Evolutionary conservation across 2,797 vertebrate species (phyloP), one percentile per base, ranked within the genome.

Genomic region (Nannoperca obscura): DNA sequence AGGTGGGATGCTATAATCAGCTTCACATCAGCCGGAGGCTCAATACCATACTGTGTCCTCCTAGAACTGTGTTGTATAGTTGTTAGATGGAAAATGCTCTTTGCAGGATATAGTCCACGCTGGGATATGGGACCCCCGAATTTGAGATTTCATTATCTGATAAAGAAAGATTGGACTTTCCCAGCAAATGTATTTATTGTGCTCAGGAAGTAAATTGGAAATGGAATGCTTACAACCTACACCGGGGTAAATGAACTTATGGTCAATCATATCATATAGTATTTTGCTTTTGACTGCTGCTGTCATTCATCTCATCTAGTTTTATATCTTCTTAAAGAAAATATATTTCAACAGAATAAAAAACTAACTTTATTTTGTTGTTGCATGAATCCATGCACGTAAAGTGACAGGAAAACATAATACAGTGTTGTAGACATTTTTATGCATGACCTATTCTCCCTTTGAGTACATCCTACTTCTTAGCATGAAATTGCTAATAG

Each of bases 61-160:
- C 49, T 82, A 54, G 77, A 58, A 74, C 75, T 62, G 46, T 60
- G 73, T 77, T 30, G 74, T 83, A 59, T 46, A 61, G 78, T 60
- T 73, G 78, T 76, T 72, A 40, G 71, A 74, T 70, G 74, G 83
- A 87, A 76, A 89, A 81, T 69, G 59, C 60, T 61, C 72, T 32
- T 64, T 49, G 63, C 74, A 71, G 84, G 78, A 83, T 72, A 49
- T 22, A 34, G 75, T 74, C 80, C 85, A 85, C 78, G 42, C 67
- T 9, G 59, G 81, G 78, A 78, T 79, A 86, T 76, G 74, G 74
- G 71, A 63, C 81, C 78, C 76, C 24, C 2, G 9, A 89, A 90
- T 84, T 85, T 88, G 78, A 90, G 91, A 93, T 93, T 91, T 88
- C 85, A 92, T 93, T 93, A 92, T 92, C 80, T 90, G 91, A 92